These are phyloP conservation scores for Trichomycterus rosablanca DNA, from an alignment of 2,113 vertebrate species.

Conservation along the genomic window DNA sequence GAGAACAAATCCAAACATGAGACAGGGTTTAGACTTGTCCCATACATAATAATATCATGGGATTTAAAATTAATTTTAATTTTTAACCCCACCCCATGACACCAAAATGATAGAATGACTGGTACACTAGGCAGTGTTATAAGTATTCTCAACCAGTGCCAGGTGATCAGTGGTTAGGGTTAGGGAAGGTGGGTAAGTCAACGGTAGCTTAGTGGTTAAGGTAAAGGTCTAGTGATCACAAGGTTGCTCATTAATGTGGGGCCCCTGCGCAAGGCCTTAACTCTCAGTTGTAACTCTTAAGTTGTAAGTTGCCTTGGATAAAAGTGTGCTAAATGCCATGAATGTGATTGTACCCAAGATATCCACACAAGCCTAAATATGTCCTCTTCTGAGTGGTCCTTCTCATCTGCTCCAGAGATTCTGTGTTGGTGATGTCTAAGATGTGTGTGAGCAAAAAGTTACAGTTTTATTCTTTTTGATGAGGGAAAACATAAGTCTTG, in stretches of 20 bases:
- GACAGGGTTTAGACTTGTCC: not conserved
- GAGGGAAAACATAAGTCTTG: constrained; percentile 22
- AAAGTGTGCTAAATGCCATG: too few species aligned
- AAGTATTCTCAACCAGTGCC: too few species aligned
- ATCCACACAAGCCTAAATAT: constrained; percentile 27
- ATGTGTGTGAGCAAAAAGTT: constrained; percentile 43
- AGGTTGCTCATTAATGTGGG: too few species aligned
- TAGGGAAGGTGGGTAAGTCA: too few species aligned
- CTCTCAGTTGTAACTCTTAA: too few species aligned
- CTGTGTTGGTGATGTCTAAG: constrained; percentile 46
- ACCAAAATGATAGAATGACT: constrained; percentile 36
- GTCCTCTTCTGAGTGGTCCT: constrained; percentile 37
- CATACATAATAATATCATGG: constrained; percentile 8
- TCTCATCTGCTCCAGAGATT: constrained; percentile 33
- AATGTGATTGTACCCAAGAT: constrained; percentile 17
- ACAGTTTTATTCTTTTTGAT: constrained; percentile 9
- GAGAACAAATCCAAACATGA: not conserved
- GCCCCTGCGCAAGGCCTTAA: constrained; percentile 9
- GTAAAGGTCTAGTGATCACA: too few species aligned
- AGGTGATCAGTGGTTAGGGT: too few species aligned
- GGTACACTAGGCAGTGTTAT: constrained; percentile 4
- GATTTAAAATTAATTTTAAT: constrained; percentile 8
- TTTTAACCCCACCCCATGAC: constrained; percentile 37
- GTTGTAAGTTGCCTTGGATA: too few species aligned
- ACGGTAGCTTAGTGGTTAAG: too few species aligned